phyloP scores from a whole-genome alignment of 2,113 vertebrate genomes.

The Smithornis capensis region DNA sequence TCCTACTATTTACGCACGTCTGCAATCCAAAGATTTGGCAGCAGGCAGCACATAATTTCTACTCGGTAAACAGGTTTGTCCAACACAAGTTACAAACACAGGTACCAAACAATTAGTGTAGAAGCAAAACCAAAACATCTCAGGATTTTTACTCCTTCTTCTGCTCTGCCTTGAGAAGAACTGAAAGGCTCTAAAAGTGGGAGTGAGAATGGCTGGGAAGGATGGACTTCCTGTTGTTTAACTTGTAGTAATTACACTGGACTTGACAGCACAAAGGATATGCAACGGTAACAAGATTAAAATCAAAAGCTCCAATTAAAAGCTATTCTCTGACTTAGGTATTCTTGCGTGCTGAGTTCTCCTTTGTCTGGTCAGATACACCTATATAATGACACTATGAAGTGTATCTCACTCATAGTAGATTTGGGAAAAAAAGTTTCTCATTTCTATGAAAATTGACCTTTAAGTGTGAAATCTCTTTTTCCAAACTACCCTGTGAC shows the following conservation, averaged over 20 bases:
- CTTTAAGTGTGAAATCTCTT: neutral
- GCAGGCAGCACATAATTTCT: neutral
- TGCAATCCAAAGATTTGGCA: neutral
- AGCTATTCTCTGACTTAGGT: neutral
- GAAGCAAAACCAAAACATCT: neutral
- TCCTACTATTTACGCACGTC: neutral
- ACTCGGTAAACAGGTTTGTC: neutral
- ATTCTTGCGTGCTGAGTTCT: neutral
- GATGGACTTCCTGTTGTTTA: neutral
- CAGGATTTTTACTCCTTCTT: neutral
- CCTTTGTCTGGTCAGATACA: neutral
- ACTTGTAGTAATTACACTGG: fast-evolving
- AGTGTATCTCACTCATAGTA: neutral
- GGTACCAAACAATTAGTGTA: neutral
- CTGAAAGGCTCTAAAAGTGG: neutral
- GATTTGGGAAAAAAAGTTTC: neutral
- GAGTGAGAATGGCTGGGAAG: neutral
- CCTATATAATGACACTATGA: neutral
- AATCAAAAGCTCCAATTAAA: neutral
- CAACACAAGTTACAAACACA: neutral
- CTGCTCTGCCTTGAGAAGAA: neutral
- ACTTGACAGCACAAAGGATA: neutral
- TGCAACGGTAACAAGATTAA: neutral
- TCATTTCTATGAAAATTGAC: neutral
- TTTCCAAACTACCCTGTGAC: neutral